Conservation (phyloP, 2,888 invertebrate genomes). For the Agrenia bidenticulata region DNA sequence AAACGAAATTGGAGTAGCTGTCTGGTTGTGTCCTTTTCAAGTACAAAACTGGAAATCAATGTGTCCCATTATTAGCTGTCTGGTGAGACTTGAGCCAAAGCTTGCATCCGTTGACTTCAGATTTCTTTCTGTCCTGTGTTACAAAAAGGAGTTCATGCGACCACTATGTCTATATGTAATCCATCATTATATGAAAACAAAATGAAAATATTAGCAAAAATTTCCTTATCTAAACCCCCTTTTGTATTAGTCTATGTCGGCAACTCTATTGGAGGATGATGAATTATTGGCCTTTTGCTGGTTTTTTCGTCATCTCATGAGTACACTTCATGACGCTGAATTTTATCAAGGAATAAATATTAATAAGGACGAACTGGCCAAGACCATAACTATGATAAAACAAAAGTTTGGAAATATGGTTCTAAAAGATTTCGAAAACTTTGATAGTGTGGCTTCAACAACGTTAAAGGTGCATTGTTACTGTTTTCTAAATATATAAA, state of each 20-base stretch:
- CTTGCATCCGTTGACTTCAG: conserved; percentile 56
- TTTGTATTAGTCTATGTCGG: conserved; percentile 14
- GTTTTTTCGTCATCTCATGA: conserved; percentile 74
- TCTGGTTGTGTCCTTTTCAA: conserved; percentile 27
- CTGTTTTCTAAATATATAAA: no score
- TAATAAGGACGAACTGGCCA: conserved; percentile 54
- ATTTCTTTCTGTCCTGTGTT: conserved; percentile 29
- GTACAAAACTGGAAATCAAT: conserved; percentile 24
- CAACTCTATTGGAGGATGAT: conserved; percentile 16
- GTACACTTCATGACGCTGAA: conserved; percentile 83
- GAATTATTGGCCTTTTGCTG: conserved; percentile 71
- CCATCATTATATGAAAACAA: conserved; percentile 1
- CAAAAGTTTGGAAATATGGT: conserved; percentile 8
- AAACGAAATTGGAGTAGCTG: conserved; percentile 18
- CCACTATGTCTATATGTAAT: conserved; percentile 27
- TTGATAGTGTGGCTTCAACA: neutral
- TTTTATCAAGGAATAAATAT: conserved; percentile 62
- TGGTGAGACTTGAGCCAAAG: conserved; percentile 54
- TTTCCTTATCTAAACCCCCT: conserved; percentile 1
- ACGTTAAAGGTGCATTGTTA: neutral
- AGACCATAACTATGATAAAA: neutral
- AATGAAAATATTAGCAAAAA: conserved; percentile 2
- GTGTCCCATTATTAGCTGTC: conserved; percentile 34
- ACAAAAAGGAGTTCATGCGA: conserved; percentile 33
- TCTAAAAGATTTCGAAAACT: neutral